A percentile compares a stretch with the other conserved stretches of the same genome.
phyloP scores from a whole-genome alignment of 92 coral and sea anemone species.

The Zoanthus sansibaricus region DNA sequence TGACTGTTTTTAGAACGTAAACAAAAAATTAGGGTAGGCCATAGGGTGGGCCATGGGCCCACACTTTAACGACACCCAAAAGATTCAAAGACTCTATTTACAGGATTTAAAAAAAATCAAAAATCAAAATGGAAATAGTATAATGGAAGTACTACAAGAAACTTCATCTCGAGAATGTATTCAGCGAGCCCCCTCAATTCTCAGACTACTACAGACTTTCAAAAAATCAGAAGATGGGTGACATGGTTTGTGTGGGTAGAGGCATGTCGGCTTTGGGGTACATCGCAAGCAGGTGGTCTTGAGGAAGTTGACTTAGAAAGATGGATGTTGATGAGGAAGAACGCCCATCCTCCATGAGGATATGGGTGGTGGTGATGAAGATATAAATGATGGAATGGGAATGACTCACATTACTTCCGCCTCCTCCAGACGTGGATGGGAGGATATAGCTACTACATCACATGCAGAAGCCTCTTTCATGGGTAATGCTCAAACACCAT shows the following conservation, averaged over 20 bases:
- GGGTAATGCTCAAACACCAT: constrained; percentile 27
- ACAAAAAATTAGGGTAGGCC: too few relatives aligned
- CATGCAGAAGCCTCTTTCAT: constrained; percentile 51
- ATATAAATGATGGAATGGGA: constrained; percentile 28
- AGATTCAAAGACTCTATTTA: too few relatives aligned
- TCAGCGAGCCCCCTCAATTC: constrained; percentile 24
- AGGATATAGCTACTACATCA: constrained; percentile 28
- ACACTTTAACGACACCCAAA: too few relatives aligned
- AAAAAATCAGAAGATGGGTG: background rate
- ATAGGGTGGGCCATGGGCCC: too few relatives aligned
- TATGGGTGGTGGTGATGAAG: constrained; percentile 3
- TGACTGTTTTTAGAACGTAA: too few relatives aligned
- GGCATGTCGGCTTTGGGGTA: constrained; percentile 15
- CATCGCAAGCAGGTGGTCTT: background rate
- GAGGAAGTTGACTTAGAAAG: background rate
- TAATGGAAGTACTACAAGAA: constrained; percentile 27
- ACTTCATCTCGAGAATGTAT: constrained; percentile 39
- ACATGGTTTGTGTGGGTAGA: constrained; percentile 52
- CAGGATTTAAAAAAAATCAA: too few relatives aligned
- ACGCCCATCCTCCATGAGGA: background rate
- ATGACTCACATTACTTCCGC: constrained; percentile 38
- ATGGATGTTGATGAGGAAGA: background rate
- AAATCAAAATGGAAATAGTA: too few relatives aligned
- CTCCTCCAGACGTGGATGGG: constrained; percentile 9
- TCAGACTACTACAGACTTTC: constrained; percentile 52